Percentiles rank a stretch among this genome's conserved stretches.
Evolutionary conservation across 2,797 vertebrate species (phyloP).

Genomic region (Amniataba percoides): DNA sequence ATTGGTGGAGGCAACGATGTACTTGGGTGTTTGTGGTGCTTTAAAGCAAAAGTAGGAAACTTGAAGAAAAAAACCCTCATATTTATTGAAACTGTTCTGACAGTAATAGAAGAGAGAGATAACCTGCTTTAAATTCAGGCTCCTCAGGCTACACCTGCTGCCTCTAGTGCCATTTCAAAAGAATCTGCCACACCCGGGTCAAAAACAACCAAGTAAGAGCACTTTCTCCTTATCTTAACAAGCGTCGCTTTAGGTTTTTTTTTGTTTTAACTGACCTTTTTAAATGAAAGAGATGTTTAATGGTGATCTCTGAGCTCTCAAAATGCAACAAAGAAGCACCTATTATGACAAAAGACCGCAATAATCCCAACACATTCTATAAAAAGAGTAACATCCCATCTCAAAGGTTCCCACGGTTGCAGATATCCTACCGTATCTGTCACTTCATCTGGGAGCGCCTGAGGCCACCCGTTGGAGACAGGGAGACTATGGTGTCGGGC

Average conservation of each 20-base stretch:
- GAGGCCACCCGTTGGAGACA: conserved; percentile 23
- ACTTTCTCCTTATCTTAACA: too few species aligned
- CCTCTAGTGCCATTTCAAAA: too few species aligned
- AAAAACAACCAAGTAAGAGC: too few species aligned
- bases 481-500: conserved; percentile 28
- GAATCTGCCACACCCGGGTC: too few species aligned
- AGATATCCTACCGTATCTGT: conserved; percentile 25
- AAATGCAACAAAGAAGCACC: neutral
- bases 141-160: too few species aligned
- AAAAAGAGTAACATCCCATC: conserved; percentile 21
- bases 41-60: neutral
- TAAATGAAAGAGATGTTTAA: conserved; percentile 3
- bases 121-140: too few species aligned
- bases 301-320: conserved; percentile 2
- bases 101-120: too few species aligned
- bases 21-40: neutral
- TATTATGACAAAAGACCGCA: neutral
- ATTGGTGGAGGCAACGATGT: neutral
- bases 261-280: neutral
- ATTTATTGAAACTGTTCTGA: too few species aligned
- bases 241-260: neutral
- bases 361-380: conserved; percentile 9
- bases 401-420: conserved; percentile 8
- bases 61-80: too few species aligned
- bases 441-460: conserved; percentile 23